phyloP scores from a whole-genome alignment of 2,888 invertebrate species.

The Drosophila eohydei region DNA sequence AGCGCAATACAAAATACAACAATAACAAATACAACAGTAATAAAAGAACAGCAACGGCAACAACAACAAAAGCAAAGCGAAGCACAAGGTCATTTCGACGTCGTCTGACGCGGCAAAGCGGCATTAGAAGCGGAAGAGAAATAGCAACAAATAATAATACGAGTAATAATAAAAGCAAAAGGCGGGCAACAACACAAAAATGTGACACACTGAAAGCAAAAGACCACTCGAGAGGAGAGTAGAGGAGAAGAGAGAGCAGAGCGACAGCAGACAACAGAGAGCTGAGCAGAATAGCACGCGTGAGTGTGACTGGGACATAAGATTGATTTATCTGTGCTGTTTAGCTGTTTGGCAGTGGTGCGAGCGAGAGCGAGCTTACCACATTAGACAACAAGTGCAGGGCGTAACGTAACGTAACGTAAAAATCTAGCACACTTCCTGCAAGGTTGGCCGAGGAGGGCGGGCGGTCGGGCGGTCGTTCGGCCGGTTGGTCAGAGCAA shows the following conservation, averaged over 20 bases:
- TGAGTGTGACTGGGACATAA: slow-evolving; percentile 5
- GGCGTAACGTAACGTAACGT: slow-evolving; percentile 56
- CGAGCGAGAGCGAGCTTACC: neutral
- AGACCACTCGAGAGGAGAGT: neutral
- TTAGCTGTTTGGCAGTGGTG: neutral
- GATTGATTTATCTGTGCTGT: slow-evolving; percentile 9
- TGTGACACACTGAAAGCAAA: slow-evolving; percentile 71
- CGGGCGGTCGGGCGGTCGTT: neutral
- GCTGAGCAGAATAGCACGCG: neutral
- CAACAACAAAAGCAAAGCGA: slow-evolving; percentile 37
- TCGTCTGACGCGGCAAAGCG: slow-evolving; percentile 61
- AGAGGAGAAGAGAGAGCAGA: neutral
- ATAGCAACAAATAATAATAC: slow-evolving; percentile 67
- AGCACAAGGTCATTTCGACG: slow-evolving; percentile 70
- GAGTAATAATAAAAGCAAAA: slow-evolving; percentile 62
- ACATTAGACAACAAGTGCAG: slow-evolving; percentile 57
- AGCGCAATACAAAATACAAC: slow-evolving; percentile 41
- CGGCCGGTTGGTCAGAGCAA: neutral
- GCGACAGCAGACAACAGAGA: slow-evolving; percentile 1
- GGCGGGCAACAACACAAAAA: slow-evolving; percentile 47
- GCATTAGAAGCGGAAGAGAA: slow-evolving; percentile 78
- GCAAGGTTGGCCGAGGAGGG: slow-evolving; percentile 24
- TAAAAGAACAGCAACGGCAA: slow-evolving; percentile 24
- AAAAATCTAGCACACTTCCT: slow-evolving; percentile 70
- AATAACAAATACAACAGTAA: slow-evolving; percentile 17